A percentile compares a stretch with the other conserved stretches of the same genome.
Evolutionary conservation across 2,797 vertebrate species (phyloP).

Genomic region (Xenops minutus): DNA sequence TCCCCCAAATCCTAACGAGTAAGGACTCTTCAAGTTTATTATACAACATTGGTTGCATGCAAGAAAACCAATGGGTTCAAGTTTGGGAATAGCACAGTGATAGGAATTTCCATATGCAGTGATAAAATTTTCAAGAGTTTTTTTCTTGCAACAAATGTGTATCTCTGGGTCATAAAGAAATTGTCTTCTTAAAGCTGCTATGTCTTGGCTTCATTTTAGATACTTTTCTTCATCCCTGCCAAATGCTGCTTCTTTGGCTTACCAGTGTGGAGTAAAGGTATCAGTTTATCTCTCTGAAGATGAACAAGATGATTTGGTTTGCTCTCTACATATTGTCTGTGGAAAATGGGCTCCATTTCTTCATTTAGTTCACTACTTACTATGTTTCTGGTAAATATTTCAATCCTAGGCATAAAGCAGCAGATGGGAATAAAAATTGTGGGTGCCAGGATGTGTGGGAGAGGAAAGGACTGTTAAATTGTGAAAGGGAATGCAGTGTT

Average conservation of each 20-base stretch:
- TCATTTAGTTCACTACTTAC: slow-evolving; percentile 67
- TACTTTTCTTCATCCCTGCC: background rate
- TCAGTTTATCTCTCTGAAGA: background rate
- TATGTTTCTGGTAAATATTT: slow-evolving; percentile 70
- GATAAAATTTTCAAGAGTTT: background rate
- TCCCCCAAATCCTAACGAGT: background rate
- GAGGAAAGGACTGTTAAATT: slow-evolving; percentile 61
- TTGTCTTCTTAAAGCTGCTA: background rate
- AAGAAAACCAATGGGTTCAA: background rate
- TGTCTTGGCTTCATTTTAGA: background rate
- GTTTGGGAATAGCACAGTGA: background rate
- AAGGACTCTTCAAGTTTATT: background rate
- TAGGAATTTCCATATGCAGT: background rate
- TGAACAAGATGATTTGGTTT: slow-evolving; percentile 13
- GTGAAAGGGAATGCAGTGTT: slow-evolving; percentile 8
- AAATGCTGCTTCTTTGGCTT: background rate
- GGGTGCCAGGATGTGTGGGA: slow-evolving; percentile 65
- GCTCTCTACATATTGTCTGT: slow-evolving; percentile 16
- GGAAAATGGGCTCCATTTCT: slow-evolving; percentile 56
- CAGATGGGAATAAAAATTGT: slow-evolving; percentile 68
- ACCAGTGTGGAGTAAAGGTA: background rate
- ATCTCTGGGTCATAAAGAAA: background rate
- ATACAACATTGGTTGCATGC: background rate
- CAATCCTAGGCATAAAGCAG: slow-evolving; percentile 65
- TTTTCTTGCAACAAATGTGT: background rate